Conservation (phyloP, 2,113 vertebrate genomes). For the Laticauda laticaudata region DNA sequence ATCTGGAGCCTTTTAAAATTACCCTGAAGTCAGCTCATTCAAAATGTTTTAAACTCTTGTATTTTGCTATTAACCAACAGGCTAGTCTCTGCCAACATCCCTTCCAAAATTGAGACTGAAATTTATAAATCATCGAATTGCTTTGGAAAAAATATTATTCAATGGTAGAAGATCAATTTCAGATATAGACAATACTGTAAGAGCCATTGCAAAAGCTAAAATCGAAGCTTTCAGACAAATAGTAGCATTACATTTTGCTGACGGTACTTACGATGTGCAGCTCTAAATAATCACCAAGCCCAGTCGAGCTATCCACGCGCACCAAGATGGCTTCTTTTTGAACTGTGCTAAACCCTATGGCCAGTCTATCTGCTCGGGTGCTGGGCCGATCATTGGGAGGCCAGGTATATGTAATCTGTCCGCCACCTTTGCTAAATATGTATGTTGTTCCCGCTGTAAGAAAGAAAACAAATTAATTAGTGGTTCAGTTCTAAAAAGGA, state of each 20-base stretch:
- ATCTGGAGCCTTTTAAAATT: neutral
- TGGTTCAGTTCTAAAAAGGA: neutral
- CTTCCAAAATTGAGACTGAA: constrained; percentile 14
- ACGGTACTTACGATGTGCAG: constrained; percentile 96
- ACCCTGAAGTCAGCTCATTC: neutral
- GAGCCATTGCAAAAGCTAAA: neutral
- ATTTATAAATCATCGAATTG: constrained; percentile 16
- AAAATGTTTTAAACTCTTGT: neutral
- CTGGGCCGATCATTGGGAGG: constrained; percentile 97
- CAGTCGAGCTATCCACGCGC: constrained; percentile 95
- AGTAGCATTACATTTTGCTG: neutral
- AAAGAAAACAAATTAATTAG: constrained; percentile 55
- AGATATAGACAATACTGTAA: neutral
- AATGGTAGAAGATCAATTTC: constrained; percentile 12
- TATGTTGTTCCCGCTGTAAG: constrained; percentile 93
- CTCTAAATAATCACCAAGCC: constrained; percentile 96
- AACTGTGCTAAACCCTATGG: constrained; percentile 96
- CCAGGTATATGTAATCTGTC: constrained; percentile 98
- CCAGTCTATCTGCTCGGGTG: constrained; percentile 94
- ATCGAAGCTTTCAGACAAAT: neutral
- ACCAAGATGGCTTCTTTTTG: constrained; percentile 94
- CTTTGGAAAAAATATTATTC: neutral
- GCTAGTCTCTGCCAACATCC: neutral
- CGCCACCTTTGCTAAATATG: constrained; percentile 97
- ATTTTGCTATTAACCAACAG: neutral